Evolutionary conservation across 2,888 invertebrate species (phyloP), one percentile per base, ranked within the genome.

Genomic region (Sericinus montela): DNA sequence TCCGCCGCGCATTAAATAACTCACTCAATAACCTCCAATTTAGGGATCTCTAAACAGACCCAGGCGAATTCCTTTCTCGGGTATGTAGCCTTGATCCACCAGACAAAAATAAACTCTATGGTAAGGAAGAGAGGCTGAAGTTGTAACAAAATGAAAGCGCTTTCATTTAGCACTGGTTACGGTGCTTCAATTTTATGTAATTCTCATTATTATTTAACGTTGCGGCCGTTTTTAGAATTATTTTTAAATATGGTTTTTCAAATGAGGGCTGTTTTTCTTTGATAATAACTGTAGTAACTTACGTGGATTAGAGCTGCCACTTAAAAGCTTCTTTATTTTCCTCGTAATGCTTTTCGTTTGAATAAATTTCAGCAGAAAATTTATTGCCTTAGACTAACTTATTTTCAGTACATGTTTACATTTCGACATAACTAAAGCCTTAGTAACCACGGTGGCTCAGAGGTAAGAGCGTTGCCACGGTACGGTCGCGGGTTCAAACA

Each of bases 1-100:
- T 59, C 56, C 47, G 48, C 55, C 53, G 67, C 58, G 59, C 62
- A 80, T 82, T 80, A 83, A 85, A 86, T 87, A 88, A 83, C 87
- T 86, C 85, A 86, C 80, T 85, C 85, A 87, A 82, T 84, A 78
- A 72, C 70, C 72, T 79, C 74, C 77, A 79, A 81, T 83, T 80
- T 80, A 69, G 77, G 63, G 62, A 61, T 52, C 58, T 55, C 60
- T 57, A 57, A 62, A 65, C 63, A 65, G 60, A 62, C 63, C 58
- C 60, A 57, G 51, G 50, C 62, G 54, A 57, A 62, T 62, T 63
- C 60, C 64, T 56, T 60, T 59, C 63, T 60, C 62, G 65, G 63
- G 69, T 64, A 73, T 72, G 67, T 72, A 70, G 60, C 60, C 57
- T 58, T 55, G 53, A 52, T 59, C 64, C 57, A 58, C 15, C 63